Conservation (phyloP, 2,113 vertebrate genomes). For the Athene cunicularia region DNA sequence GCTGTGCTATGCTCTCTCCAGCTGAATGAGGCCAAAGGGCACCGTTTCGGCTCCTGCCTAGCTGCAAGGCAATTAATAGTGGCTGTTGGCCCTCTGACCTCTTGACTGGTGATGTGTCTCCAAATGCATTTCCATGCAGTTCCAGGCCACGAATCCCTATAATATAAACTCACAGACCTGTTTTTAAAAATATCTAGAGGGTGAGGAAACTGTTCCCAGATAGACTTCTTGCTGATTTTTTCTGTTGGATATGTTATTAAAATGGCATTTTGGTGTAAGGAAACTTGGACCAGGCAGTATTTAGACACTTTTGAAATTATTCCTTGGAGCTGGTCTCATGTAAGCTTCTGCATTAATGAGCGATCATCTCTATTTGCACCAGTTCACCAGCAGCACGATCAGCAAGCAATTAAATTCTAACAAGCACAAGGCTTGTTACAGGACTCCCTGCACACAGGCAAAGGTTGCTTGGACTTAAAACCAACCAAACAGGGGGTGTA, state of each 20-base stretch:
- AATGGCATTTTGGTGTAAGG: neutral
- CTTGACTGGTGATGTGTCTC: neutral
- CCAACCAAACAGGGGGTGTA: neutral
- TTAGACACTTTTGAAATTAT: neutral
- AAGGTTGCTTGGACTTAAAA: neutral
- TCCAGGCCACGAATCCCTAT: neutral
- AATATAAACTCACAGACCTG: neutral
- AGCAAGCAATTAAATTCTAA: constrained; percentile 40
- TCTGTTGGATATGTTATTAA: neutral
- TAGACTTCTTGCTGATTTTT: neutral
- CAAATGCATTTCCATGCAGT: neutral
- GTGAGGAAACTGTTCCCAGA: neutral
- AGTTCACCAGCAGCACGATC: neutral
- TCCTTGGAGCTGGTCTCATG: constrained; percentile 1
- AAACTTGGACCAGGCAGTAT: neutral
- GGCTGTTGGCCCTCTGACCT: neutral
- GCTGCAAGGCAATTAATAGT: neutral
- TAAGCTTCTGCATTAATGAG: constrained; percentile 29
- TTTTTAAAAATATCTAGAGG: neutral
- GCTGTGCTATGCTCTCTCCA: neutral
- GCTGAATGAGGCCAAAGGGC: neutral
- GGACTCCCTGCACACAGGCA: neutral
- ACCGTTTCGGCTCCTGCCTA: neutral
- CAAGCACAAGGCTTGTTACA: neutral
- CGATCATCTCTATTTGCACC: constrained; percentile 32